phyloP scores from a whole-genome alignment of 2,888 invertebrate genomes.

The Fragum sueziense region DNA sequence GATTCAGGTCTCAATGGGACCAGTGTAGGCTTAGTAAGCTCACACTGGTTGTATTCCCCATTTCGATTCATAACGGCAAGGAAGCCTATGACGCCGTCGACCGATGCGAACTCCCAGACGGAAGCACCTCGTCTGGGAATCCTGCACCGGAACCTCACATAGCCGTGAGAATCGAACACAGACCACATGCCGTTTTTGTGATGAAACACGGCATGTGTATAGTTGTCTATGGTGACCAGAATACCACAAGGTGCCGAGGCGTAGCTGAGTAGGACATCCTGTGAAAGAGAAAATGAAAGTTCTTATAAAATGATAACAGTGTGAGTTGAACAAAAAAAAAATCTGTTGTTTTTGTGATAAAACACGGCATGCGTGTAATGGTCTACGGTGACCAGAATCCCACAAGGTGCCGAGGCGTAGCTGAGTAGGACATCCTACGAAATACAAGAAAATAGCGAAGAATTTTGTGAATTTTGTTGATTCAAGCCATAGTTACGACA shows the following conservation, averaged over 20 bases:
- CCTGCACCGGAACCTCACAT: not conserved
- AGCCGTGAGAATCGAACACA: not conserved
- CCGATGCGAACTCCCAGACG: conserved; percentile 10
- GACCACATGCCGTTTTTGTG: not conserved
- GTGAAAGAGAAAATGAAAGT: not conserved
- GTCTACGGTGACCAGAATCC: conserved; percentile 6
- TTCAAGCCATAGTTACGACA: too few species aligned
- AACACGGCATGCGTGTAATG: conserved; percentile 9
- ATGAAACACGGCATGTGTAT: not conserved
- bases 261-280: not conserved
- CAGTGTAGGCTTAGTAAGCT: not conserved
- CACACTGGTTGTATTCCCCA: not conserved
- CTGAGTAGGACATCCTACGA: not conserved
- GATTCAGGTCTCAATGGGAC: not conserved
- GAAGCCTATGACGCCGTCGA: not conserved
- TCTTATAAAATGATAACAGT: too few species aligned
- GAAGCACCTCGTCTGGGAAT: not conserved
- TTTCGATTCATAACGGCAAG: not conserved
- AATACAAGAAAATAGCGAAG: not conserved
- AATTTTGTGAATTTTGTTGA: too few species aligned
- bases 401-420: not conserved
- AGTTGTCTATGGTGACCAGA: not conserved
- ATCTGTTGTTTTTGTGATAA: not conserved
- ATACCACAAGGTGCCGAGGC: not conserved
- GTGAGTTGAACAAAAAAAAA: not conserved